Evolutionary conservation across 2,113 vertebrate genomes (phyloP).

Genomic region (Nibea albiflora): DNA sequence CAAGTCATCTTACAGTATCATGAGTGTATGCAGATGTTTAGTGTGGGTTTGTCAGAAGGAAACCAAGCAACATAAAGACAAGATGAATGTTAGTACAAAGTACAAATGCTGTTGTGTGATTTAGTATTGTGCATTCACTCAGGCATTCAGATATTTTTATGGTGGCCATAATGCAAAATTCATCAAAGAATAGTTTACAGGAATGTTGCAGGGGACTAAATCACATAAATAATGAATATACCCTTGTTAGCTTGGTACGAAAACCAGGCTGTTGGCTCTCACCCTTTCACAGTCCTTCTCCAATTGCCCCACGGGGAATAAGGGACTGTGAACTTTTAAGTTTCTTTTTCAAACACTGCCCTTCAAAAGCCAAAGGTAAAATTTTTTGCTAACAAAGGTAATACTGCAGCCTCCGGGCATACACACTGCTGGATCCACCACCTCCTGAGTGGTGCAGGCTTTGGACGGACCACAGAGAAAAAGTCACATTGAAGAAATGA

Average conservation of each 20-base stretch:
- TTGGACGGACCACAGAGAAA: slow-evolving; percentile 47
- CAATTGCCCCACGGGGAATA: slow-evolving; percentile 19
- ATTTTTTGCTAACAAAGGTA: slow-evolving; percentile 59
- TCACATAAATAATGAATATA: slow-evolving; percentile 52
- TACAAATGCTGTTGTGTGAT: slow-evolving; percentile 6
- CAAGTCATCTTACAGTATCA: background rate
- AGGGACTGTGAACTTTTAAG: slow-evolving; percentile 44
- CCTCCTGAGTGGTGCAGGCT: slow-evolving; percentile 46
- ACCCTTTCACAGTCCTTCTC: slow-evolving; percentile 28
- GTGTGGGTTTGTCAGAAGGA: slow-evolving; percentile 27
- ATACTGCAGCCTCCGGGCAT: slow-evolving; percentile 51
- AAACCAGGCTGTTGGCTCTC: slow-evolving; percentile 30
- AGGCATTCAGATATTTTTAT: slow-evolving; percentile 6
- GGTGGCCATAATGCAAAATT: slow-evolving; percentile 24
- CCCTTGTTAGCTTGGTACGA: slow-evolving; percentile 6
- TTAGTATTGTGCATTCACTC: slow-evolving; percentile 16
- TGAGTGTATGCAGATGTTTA: slow-evolving; percentile 24
- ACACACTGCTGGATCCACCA: slow-evolving; percentile 55
- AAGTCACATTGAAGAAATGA: slow-evolving; percentile 53
- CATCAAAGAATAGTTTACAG: slow-evolving; percentile 38
- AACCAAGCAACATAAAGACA: slow-evolving; percentile 26
- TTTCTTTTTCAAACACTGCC: slow-evolving; percentile 49
- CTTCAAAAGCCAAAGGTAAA: slow-evolving; percentile 64
- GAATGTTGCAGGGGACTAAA: slow-evolving; percentile 8
- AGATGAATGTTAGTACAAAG: slow-evolving; percentile 13